Evolutionary conservation across 2,113 vertebrate genomes (phyloP), one percentile per base, ranked within the genome.

Genomic region (Eurystomus gularis): DNA sequence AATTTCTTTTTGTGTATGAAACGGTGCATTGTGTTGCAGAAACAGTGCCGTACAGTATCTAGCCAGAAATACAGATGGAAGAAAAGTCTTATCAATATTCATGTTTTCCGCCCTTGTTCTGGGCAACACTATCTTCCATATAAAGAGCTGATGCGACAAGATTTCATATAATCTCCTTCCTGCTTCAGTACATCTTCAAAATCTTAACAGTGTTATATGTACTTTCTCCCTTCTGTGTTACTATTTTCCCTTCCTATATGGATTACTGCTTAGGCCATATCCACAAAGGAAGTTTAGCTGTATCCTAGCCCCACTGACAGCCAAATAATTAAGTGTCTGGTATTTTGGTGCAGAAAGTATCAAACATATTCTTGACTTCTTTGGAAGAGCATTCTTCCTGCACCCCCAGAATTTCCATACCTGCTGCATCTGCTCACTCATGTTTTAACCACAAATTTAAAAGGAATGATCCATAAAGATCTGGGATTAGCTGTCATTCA

Each of bases 1-100:
- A 95, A 73, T 66, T 51, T 82, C 91, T 78, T 95, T 94, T 35
- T 82, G 31, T 29, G 19, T 57, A 73, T 97, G 83, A 95, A 96
- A 31, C 31, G 65, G 82, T 60, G 76, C 65, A 75, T 95, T 96
- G 72, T 97, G 54, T 73, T 79, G 73, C 77, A 78, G 82, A 57
- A 93, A 84, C 90, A 88, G 87, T 73, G 64, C 79, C 52, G 42
- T 58, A 81, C 82, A 92, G 71, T 86, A 52, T 78, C 61, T 76
- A 66, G 61, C 55, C 78, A 93, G 88, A 94, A 91, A 90, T 57
- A 73, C 0, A 66, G 48, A 88, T 23, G 68, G 64, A 46, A 77
- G 78, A 86, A 75, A 54, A 52, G 68, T 88, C 24, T 64, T 60
- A 14, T 2, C 52, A 40, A 9, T 8, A 10, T 82, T 88, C 62